Base-by-base conservation (phyloP, 2,888 invertebrate species). In the Pachymerium ferrugineum region DNA sequence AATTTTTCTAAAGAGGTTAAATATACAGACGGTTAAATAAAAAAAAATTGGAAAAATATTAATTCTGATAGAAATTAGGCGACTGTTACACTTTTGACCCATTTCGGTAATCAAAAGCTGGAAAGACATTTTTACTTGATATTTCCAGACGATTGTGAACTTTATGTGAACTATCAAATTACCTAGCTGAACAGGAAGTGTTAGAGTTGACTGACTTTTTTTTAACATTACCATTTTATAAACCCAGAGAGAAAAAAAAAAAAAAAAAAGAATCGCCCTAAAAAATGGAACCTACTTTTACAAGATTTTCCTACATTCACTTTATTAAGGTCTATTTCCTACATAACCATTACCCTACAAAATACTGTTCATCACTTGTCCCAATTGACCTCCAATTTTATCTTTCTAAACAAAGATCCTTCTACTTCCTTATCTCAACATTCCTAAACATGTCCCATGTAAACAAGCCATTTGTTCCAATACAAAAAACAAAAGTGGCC, bases 391-490 rank as follows among this genome's bases (percentile, higher is more conserved):
- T 47, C 47, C 47, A 47, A 47, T 47, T 47, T 47, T 16, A 47
- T 47, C 47, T 47, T 3, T 22, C 2, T n/a, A 42, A n/a, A n/a
- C 3, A 38, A 38, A 4, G 8, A 22, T 3, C n/a, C 47, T 22
- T 10, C 16, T 47, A 16, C 19, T 10, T 8, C 19, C 3, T 47
- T 47, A 47, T 4, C 38, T 16, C 16, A 16, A 14, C 38, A 38
- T 47, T n/a, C n/a, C n/a, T 19, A 47, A 47, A 47, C 47, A 16
- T 47, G 47, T 47, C 47, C 8, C 47, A 22, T 47, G 47, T 22
- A 47, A 47, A 47, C 47, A 47, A 19, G 47, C 47, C 47, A 8
- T 47, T 47, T 47, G 47, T 47, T 47, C 47, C n/a, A 47, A 47
- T 47, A n/a, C n/a, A n/a, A n/a, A n/a, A n/a, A n/a, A n/a, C n/a